These are phyloP conservation scores for Nomada ruficornis DNA, from an alignment of 2,888 invertebrate species.

Conservation along the genomic window DNA sequence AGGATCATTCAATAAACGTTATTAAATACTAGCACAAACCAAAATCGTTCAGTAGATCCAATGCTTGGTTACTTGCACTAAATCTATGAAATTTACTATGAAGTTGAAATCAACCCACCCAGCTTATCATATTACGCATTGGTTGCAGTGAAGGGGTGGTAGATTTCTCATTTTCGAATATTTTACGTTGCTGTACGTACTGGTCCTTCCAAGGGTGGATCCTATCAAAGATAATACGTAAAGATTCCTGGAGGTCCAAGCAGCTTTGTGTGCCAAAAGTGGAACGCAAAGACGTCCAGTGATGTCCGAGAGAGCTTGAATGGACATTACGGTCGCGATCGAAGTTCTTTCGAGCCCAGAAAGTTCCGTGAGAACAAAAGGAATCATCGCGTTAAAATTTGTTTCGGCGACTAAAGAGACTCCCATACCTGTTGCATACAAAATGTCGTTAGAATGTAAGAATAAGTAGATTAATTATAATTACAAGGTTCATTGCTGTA, in stretches of 20 bases:
- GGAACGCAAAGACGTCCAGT: constrained; percentile 83
- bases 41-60: neutral
- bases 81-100: constrained; percentile 24
- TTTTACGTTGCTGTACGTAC: constrained; percentile 74
- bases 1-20: too few species aligned
- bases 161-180: constrained; percentile 58
- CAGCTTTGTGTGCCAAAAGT: constrained; percentile 77
- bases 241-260: constrained; percentile 80
- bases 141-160: constrained; percentile 48
- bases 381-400: constrained; percentile 84
- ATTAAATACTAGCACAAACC: too few species aligned
- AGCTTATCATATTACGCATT: constrained; percentile 41
- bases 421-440: constrained; percentile 78
- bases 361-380: constrained; percentile 83
- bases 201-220: constrained; percentile 81
- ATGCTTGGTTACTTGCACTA: neutral
- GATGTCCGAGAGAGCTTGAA: constrained; percentile 83
- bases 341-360: constrained; percentile 78
- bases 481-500: too few species aligned
- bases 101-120: constrained; percentile 63
- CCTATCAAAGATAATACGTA: constrained; percentile 81
- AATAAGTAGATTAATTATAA: neutral
- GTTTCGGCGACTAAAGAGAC: constrained; percentile 84
- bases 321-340: constrained; percentile 82
- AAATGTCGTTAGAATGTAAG: neutral